phyloP scores from a whole-genome alignment of 2,888 invertebrate genomes.

The Thysanoteuthis rhombus region DNA sequence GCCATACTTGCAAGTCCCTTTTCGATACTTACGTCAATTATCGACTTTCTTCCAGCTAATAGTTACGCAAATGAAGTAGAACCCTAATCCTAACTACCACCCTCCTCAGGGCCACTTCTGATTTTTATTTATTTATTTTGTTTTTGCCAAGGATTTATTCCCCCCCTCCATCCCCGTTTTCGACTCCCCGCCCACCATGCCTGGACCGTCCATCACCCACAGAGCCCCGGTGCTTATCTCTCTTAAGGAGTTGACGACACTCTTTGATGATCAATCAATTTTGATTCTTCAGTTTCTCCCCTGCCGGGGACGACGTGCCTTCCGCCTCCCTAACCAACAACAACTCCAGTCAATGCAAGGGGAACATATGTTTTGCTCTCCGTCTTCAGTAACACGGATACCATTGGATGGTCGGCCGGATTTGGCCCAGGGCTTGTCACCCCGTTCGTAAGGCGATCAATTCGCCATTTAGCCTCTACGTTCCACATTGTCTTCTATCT shows the following conservation, averaged over 20 bases:
- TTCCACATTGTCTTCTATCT: neutral
- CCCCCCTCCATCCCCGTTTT: neutral
- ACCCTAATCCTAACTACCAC: neutral
- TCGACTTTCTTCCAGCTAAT: neutral
- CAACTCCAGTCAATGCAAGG: neutral
- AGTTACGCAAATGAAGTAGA: neutral
- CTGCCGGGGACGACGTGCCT: neutral
- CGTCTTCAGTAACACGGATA: neutral
- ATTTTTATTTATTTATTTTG: neutral
- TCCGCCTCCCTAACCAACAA: neutral
- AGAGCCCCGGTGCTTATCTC: neutral
- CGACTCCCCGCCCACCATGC: neutral
- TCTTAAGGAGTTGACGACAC: neutral
- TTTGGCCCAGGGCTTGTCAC: neutral
- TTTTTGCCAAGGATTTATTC: neutral
- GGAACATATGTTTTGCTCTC: neutral
- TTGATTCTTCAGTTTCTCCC: neutral
- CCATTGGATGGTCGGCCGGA: neutral
- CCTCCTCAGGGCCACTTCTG: neutral
- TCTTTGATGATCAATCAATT: neutral
- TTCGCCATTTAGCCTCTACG: neutral
- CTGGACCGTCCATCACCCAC: neutral
- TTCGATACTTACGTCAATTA: neutral
- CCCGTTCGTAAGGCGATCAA: neutral
- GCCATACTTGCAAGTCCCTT: neutral